These are phyloP conservation scores for Pemphredon lugubris DNA, from an alignment of 2,888 invertebrate species.

Conservation along the genomic window DNA sequence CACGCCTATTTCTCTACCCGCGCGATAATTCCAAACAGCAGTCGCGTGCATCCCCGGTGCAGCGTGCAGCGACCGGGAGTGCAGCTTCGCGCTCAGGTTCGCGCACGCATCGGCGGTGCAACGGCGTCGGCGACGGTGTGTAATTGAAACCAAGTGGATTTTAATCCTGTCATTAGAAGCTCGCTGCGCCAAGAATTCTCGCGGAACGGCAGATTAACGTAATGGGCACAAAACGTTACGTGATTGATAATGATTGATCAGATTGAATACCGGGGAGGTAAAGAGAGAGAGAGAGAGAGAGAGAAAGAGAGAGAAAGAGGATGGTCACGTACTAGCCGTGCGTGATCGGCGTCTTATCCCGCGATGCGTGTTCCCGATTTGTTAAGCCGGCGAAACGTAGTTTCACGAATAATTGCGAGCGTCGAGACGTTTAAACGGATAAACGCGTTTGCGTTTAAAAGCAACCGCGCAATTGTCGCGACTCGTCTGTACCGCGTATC, in stretches of 20 bases:
- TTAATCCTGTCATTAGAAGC: conserved; percentile 31
- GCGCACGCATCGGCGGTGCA: conserved; percentile 25
- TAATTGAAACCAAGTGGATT: conserved; percentile 40
- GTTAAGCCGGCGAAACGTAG: background rate
- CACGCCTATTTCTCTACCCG: background rate
- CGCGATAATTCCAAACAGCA: conserved; percentile 9
- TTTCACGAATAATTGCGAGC: background rate
- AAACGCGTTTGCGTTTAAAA: background rate
- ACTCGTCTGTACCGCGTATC: too few relatives aligned
- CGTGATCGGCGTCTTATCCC: conserved; percentile 11
- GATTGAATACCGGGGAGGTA: background rate
- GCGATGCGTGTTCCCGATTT: background rate
- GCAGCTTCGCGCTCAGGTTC: conserved; percentile 32
- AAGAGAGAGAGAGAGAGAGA: background rate
- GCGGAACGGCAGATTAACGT: conserved; percentile 11
- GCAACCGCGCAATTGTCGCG: background rate
- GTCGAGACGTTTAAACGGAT: background rate
- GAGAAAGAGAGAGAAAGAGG: background rate
- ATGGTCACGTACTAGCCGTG: background rate
- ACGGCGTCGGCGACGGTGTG: conserved; percentile 2
- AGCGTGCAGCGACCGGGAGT: background rate
- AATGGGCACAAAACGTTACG: background rate
- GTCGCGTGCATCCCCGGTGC: conserved; percentile 38
- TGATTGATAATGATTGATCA: conserved; percentile 26
- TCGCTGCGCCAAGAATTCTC: conserved; percentile 2